Conservation (phyloP, 1,140 invertebrate genomes). For the Galleria mellonella region DNA sequence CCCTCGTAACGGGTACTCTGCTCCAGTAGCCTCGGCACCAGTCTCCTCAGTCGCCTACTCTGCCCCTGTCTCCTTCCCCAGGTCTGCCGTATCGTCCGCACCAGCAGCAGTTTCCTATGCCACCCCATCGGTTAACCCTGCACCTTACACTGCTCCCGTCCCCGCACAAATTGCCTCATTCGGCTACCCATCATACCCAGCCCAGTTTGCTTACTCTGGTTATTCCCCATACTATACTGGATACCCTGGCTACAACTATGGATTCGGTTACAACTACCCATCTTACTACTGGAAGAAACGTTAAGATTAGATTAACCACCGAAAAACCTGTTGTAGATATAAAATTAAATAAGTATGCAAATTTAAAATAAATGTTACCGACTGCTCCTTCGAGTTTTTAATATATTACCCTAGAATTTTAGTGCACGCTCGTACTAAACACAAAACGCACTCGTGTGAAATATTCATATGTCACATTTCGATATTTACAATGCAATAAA, state of each 20-base stretch:
- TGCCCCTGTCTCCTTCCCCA: conserved; percentile 1
- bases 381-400: too few species aligned
- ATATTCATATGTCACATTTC: too few species aligned
- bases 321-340: too few species aligned
- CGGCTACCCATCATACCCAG: not conserved
- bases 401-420: too few species aligned
- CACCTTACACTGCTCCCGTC: not conserved
- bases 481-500: too few species aligned
- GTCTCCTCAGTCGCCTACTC: conserved; percentile 1
- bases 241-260: not conserved
- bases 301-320: not conserved
- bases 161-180: not conserved
- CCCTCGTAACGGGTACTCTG: too few species aligned
- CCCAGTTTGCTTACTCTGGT: not conserved
- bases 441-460: too few species aligned
- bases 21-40: not conserved
- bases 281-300: conserved; percentile 1
- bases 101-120: not conserved
- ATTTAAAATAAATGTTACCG: too few species aligned
- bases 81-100: not conserved
- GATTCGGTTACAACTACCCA: not conserved
- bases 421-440: too few species aligned
- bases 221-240: not conserved
- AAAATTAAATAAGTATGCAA: too few species aligned
- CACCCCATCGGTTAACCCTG: not conserved